These are phyloP conservation scores for Peromyscus melanophrys DNA, from an alignment of 2,797 vertebrate genomes.

Conservation along the genomic window DNA sequence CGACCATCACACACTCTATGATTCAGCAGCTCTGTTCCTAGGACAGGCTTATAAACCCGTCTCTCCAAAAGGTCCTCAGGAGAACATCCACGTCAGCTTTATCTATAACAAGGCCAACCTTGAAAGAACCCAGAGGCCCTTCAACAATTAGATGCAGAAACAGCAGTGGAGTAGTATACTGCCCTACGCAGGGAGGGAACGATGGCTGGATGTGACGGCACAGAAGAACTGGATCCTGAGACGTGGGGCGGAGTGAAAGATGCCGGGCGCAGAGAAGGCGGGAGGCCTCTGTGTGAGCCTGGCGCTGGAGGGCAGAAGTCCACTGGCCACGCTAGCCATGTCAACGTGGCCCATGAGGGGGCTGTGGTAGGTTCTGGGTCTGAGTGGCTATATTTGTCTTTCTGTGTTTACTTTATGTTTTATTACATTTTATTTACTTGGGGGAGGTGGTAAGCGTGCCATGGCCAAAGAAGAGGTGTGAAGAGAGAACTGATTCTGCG, in stretches of 20 bases:
- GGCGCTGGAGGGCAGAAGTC: neutral
- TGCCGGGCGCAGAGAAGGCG: no score
- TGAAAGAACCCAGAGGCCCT: neutral
- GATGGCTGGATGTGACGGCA: fast-evolving
- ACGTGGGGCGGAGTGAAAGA: fast-evolving
- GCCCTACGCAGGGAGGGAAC: neutral
- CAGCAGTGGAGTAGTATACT: neutral
- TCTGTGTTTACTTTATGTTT: neutral
- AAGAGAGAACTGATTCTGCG: neutral
- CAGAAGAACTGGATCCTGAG: neutral
- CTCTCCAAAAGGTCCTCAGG: neutral
- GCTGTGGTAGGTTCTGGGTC: neutral
- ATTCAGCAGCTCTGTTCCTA: neutral
- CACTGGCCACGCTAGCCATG: neutral
- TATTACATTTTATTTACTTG: neutral
- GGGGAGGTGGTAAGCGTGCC: neutral
- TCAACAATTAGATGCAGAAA: neutral
- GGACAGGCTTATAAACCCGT: neutral
- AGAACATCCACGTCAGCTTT: neutral
- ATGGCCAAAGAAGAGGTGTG: neutral
- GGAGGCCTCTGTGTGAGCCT: neutral
- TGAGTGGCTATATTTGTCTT: neutral
- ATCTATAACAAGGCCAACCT: neutral
- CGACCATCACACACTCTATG: fast-evolving
- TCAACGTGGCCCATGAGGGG: neutral